Evolutionary conservation across 1,140 invertebrate species (phyloP).

Genomic region (Asbolus verrucosus): DNA sequence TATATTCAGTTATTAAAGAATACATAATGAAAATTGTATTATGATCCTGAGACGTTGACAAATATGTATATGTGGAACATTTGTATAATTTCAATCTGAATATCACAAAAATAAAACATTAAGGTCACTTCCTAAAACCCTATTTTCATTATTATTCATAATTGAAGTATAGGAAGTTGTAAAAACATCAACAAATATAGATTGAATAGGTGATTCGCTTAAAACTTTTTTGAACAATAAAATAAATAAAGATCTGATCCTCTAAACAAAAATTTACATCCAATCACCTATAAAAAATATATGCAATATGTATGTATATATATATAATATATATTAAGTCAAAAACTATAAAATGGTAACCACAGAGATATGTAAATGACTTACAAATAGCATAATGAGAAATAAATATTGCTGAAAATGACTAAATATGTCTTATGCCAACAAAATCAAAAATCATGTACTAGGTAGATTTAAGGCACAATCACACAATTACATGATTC

Average conservation of each 20-base stretch:
- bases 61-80: slow-evolving; percentile 11
- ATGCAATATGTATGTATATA: slow-evolving; percentile 1
- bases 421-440: slow-evolving; percentile 7
- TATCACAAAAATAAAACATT: slow-evolving; percentile 34
- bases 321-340: no score
- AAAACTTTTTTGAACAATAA: no score
- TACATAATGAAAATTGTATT: slow-evolving; percentile 29
- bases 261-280: no score
- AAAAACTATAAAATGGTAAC: slow-evolving; percentile 3
- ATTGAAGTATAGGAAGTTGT: slow-evolving; percentile 10
- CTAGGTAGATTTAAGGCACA: slow-evolving; percentile 30
- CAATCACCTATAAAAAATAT: background rate
- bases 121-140: slow-evolving; percentile 35
- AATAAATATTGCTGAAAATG: slow-evolving; percentile 7
- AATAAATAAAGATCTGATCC: slow-evolving; percentile 32
- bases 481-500: slow-evolving; percentile 8
- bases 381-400: background rate
- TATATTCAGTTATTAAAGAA: slow-evolving; percentile 28
- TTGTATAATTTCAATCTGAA: slow-evolving; percentile 7
- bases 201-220: no score
- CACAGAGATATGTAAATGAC: background rate
- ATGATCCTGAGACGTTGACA: slow-evolving; percentile 24
- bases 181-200: background rate
- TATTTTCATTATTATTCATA: no score
- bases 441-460: slow-evolving; percentile 23